Evolutionary conservation across 2,888 invertebrate species (phyloP).

Genomic region (Chorisops tibialis): DNA sequence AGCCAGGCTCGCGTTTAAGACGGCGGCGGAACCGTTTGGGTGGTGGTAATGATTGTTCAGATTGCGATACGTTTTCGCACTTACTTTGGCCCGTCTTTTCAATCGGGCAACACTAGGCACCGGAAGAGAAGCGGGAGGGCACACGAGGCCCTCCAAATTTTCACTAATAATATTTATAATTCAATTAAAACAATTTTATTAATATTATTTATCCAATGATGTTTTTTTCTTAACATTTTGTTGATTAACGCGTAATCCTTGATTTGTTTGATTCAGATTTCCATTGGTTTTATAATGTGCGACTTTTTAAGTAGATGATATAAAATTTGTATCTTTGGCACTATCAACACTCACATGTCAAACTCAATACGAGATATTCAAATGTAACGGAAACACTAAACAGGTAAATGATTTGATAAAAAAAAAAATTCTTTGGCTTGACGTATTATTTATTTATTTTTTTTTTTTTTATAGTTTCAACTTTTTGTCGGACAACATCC

Average conservation of each 20-base stretch:
- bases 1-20: too few species aligned
- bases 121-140: not conserved
- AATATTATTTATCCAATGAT: too few species aligned
- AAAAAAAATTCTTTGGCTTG: too few species aligned
- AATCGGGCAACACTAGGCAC: not conserved
- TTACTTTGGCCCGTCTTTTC: slow-evolving; percentile 5
- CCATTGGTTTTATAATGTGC: not conserved
- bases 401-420: not conserved
- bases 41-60: slow-evolving; percentile 16
- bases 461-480: slow-evolving; percentile 5
- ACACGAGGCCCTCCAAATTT: slow-evolving; percentile 12
- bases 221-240: too few species aligned
- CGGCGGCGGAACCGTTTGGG: too few species aligned
- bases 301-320: too few species aligned
- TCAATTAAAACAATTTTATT: too few species aligned
- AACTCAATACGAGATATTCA: not conserved
- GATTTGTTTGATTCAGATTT: too few species aligned
- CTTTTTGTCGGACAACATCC: slow-evolving; percentile 25
- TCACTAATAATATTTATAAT: too few species aligned
- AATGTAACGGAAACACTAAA: not conserved
- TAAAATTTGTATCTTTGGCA: too few species aligned
- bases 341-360: not conserved
- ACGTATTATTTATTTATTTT: too few species aligned
- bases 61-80: slow-evolving; percentile 18
- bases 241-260: too few species aligned